A percentile compares a stretch with the other conserved stretches of the same genome.
Conservation (phyloP, 2,888 invertebrate species). For the Alviniconcha strummeri region DNA sequence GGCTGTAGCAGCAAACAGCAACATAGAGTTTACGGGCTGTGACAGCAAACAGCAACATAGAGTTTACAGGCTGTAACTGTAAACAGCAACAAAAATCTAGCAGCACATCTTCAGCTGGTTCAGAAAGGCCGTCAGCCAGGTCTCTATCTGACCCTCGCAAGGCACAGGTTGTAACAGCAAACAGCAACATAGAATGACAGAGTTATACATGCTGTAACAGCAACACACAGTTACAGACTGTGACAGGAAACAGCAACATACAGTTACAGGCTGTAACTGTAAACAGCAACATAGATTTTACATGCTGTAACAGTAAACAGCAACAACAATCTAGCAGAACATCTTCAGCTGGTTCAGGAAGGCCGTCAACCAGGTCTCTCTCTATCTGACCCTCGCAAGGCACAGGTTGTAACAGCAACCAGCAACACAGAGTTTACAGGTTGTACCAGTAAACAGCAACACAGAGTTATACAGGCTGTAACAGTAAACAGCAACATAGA, state of each 20-base stretch:
- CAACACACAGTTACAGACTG: too few species aligned
- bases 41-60: background rate
- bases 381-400: constrained; percentile 70
- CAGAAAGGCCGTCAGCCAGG: constrained; percentile 62
- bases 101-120: constrained; percentile 50
- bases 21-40: background rate
- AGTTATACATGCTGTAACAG: background rate
- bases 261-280: too few species aligned
- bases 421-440: background rate
- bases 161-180: constrained; percentile 57
- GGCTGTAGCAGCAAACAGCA: background rate
- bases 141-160: constrained; percentile 70
- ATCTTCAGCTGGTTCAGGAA: constrained; percentile 55
- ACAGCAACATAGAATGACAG: background rate
- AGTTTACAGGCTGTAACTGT: background rate
- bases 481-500: background rate
- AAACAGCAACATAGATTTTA: background rate
- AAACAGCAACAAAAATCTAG: background rate
- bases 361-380: constrained; percentile 59
- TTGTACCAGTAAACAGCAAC: background rate
- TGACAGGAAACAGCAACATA: too few species aligned
- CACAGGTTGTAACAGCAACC: constrained; percentile 56
- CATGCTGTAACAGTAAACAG: constrained; percentile 45
- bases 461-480: background rate
- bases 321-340: background rate